Percentiles rank a stretch among this genome's conserved stretches.
These are phyloP conservation scores for Anguilla obscura DNA, from an alignment of 2,797 vertebrate genomes.

Conservation along the genomic window DNA sequence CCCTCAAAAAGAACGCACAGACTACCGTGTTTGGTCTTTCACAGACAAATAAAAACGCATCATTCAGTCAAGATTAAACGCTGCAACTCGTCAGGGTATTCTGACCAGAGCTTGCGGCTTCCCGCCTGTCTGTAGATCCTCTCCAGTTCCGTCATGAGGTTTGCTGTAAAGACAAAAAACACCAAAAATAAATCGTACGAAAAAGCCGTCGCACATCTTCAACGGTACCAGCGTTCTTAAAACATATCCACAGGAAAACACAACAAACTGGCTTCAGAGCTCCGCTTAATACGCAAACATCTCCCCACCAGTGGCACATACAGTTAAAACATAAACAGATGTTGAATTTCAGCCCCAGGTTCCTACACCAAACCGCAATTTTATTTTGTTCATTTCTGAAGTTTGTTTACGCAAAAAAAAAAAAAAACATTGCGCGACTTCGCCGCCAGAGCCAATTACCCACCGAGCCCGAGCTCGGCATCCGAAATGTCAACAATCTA, in stretches of 20 bases:
- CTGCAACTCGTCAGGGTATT: constrained; percentile 46
- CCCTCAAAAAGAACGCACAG: not conserved
- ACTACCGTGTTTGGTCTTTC: not conserved
- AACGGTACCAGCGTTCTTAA: not conserved
- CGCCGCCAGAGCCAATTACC: not conserved
- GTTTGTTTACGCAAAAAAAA: not conserved
- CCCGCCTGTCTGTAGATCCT: constrained; percentile 93
- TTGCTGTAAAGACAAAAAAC: constrained; percentile 68
- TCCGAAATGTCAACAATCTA: constrained; percentile 6
- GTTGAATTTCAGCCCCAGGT: not conserved
- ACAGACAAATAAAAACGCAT: not conserved
- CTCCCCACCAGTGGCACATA: not conserved
- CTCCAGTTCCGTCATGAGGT: constrained; percentile 86
- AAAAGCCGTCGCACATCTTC: not conserved
- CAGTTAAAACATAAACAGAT: not conserved
- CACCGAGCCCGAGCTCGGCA: not conserved
- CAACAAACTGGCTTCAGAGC: not conserved
- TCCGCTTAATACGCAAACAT: not conserved
- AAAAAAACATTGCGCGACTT: not conserved
- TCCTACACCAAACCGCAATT: not conserved
- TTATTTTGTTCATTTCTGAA: not conserved
- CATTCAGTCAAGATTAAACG: too few species aligned
- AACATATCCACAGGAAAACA: not conserved
- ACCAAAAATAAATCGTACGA: not conserved
- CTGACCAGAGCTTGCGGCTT: constrained; percentile 97